These are phyloP conservation scores for Propsilocerus akamusi DNA, from an alignment of 1,140 invertebrate genomes.

Conservation along the genomic window DNA sequence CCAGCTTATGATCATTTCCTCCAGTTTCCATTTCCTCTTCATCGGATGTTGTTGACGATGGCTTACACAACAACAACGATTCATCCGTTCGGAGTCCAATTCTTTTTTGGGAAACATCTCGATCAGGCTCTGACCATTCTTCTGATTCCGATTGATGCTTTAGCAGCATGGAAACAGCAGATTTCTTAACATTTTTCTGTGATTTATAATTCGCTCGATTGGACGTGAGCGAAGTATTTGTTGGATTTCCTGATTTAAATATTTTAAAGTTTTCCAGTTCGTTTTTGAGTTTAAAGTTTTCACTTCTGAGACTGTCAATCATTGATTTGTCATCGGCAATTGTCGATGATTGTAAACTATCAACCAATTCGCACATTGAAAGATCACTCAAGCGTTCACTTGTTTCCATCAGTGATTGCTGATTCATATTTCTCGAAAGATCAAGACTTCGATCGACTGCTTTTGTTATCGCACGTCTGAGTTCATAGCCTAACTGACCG, in stretches of 20 bases:
- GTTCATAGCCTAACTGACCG: slow-evolving; percentile 27
- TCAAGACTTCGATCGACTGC: slow-evolving; percentile 35
- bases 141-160: slow-evolving; percentile 54
- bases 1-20: background rate
- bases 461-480: slow-evolving; percentile 28
- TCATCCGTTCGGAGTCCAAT: slow-evolving; percentile 42
- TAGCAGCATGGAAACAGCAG: slow-evolving; percentile 13
- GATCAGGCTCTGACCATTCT: slow-evolving; percentile 68
- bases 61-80: slow-evolving; percentile 11
- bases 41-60: slow-evolving; percentile 7
- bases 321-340: background rate
- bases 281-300: background rate
- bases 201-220: slow-evolving; percentile 3
- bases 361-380: slow-evolving; percentile 14
- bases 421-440: slow-evolving; percentile 30
- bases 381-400: slow-evolving; percentile 7
- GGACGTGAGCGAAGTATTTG: background rate
- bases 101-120: slow-evolving; percentile 53
- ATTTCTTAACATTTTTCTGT: slow-evolving; percentile 11
- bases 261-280: background rate
- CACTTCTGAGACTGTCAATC: background rate
- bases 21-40: background rate
- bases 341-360: background rate
- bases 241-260: background rate
- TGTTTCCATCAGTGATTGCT: slow-evolving; percentile 20